These are phyloP conservation scores for Ectemnius continuus DNA, from an alignment of 2,888 invertebrate genomes.

Conservation along the genomic window DNA sequence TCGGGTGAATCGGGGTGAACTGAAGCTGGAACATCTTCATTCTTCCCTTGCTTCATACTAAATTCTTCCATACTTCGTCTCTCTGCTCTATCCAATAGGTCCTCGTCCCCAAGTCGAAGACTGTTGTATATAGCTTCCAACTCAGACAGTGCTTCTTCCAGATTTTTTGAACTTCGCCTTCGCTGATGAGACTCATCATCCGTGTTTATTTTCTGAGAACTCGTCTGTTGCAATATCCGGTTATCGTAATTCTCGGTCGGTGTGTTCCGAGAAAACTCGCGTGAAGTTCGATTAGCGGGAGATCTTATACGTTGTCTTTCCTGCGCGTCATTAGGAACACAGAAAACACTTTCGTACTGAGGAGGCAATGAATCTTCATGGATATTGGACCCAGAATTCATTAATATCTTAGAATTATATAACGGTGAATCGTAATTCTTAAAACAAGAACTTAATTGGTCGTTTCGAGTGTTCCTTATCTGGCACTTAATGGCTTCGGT, in stretches of 20 bases:
- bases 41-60: constrained; percentile 55
- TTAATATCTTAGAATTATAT: constrained; percentile 20
- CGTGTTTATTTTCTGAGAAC: not conserved
- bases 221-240: not conserved
- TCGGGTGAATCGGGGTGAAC: constrained; percentile 80
- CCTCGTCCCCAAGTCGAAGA: constrained; percentile 90
- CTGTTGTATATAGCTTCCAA: constrained; percentile 95
- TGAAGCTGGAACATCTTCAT: constrained; percentile 46
- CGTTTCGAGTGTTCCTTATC: constrained; percentile 50
- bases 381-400: constrained; percentile 24
- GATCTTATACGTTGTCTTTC: constrained; percentile 30
- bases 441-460: constrained; percentile 49
- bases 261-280: constrained; percentile 10
- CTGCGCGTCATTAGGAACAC: constrained; percentile 1
- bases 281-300: constrained; percentile 9
- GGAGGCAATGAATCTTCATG: constrained; percentile 22
- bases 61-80: constrained; percentile 83
- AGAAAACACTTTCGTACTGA: not conserved
- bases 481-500: constrained; percentile 50
- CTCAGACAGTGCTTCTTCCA: constrained; percentile 93
- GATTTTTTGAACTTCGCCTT: constrained; percentile 85
- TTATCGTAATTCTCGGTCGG: constrained; percentile 4
- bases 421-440: constrained; percentile 18
- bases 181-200: constrained; percentile 70
- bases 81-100: constrained; percentile 89